Evolutionary conservation across 2,888 invertebrate species (phyloP), one percentile per base, ranked within the genome.

Genomic region (Drosophila colorata): DNA sequence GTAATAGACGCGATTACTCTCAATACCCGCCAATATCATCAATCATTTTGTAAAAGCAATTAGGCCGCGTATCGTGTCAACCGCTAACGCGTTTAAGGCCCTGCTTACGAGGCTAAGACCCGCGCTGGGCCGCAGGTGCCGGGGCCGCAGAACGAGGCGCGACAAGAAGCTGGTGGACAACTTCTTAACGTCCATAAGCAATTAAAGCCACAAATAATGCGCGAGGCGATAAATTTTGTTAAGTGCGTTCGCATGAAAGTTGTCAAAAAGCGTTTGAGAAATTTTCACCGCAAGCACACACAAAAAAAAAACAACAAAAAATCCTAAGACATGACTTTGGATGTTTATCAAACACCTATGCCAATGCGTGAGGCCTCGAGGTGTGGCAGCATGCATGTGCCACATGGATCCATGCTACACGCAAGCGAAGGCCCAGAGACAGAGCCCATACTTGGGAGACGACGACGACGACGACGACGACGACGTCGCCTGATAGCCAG

Each of bases 171-270:
- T 66, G 61, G 66, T 57, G 78, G 57, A 67, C 69, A 86, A 67
- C 78, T 77, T 69, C 53, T 66, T 70, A 66, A 66, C 61, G 65
- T 60, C 72, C 57, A 64, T 66, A 76, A 79, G 89, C 89, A 85
- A 88, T 85, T 85, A 88, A 85, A 85, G 84, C 82, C 89, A 85
- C 85, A 76, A 81, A 88, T 84, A 89, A 78, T 88, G 87, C 79
- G 74, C 71, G 78, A 61, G 65, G 74, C 78, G 90, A 90, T 88
- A 88, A 90, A 88, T 85, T 75, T 80, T 74, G 82, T 87, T 90
- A 90, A 89, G 90, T 89, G 90, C 89, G 86, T 89, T 90, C 75
- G 71, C 80, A 85, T 82, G 75, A 82, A 87, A 82, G 81, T 90
- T 90, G 89, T 90, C 88, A 84, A 90, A 90, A 85, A 87, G 73